Conservation (phyloP, 2,797 vertebrate genomes). For the Coilia nasus region DNA sequence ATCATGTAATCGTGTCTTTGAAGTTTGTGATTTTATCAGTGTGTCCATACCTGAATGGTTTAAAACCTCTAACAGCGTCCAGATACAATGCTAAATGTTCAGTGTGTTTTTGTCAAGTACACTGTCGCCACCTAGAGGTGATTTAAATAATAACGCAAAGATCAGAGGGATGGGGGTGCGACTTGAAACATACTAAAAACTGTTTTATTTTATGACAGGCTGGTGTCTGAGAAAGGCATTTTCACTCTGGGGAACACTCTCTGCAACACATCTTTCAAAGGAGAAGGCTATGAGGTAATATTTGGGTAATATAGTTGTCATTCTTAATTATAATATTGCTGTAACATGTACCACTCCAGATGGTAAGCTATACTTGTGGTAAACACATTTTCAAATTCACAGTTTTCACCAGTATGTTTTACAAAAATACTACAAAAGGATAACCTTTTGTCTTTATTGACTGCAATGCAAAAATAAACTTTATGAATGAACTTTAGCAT, state of each 20-base stretch:
- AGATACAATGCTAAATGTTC: too few species aligned
- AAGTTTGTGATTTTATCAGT: background rate
- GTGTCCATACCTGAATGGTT: background rate
- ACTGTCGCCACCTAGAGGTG: conserved; percentile 39
- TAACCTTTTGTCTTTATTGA: too few species aligned
- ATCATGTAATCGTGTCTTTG: background rate
- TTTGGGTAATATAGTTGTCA: background rate
- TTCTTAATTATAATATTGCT: background rate
- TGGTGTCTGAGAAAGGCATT: conserved; percentile 38
- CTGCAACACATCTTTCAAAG: conserved; percentile 35
- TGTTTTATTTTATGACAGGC: conserved; percentile 13
- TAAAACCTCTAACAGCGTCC: too few species aligned
- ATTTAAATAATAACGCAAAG: background rate
- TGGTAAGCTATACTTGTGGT: background rate
- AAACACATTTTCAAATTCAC: background rate
- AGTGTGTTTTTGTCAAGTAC: background rate
- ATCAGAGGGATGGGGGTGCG: background rate
- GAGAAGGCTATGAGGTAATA: conserved; percentile 41
- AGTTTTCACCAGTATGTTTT: background rate
- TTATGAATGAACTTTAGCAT: too few species aligned
- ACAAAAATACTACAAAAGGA: too few species aligned
- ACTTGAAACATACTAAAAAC: background rate
- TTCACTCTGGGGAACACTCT: conserved; percentile 22
- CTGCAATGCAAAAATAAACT: too few species aligned
- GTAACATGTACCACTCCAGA: background rate